These are phyloP conservation scores for Mastomys natalensis DNA, from an alignment of 2,113 vertebrate genomes.

Conservation along the genomic window DNA sequence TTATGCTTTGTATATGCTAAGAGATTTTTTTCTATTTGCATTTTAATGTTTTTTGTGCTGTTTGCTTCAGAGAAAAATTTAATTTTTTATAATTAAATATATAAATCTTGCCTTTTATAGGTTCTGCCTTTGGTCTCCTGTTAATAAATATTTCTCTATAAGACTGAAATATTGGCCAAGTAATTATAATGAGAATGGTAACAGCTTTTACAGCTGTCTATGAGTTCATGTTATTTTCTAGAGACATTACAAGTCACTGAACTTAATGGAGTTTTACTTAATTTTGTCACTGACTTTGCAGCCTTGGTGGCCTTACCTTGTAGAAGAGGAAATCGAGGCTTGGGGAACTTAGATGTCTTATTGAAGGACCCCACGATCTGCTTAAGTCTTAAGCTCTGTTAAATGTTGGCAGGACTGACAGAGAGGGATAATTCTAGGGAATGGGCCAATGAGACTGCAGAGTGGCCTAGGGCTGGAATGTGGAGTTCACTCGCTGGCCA, in stretches of 20 bases:
- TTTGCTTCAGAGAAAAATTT: not conserved
- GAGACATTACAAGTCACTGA: not conserved
- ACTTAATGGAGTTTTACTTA: not conserved
- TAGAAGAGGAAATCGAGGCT: not conserved
- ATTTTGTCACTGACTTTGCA: not conserved
- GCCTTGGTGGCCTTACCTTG: not conserved
- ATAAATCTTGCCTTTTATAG: not conserved
- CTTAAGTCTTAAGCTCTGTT: not conserved
- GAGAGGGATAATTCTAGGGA: not conserved
- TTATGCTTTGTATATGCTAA: not conserved
- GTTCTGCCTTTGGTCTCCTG: not conserved
- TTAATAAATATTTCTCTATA: not conserved
- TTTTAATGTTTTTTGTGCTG: not conserved
- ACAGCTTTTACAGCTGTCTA: not conserved
- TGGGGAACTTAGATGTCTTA: not conserved
- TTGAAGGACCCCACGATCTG: not conserved
- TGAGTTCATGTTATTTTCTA: not conserved
- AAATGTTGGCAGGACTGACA: not conserved
- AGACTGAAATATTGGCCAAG: constrained; percentile 7
- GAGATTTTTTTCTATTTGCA: not conserved
- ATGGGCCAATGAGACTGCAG: too few relatives aligned
- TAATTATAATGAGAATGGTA: not conserved
- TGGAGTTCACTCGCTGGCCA: too few relatives aligned
- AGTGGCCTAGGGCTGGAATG: not conserved
- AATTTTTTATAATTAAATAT: constrained; percentile 13